phyloP scores from a whole-genome alignment of 2,888 invertebrate species.

The Palloptera scutellata region DNA sequence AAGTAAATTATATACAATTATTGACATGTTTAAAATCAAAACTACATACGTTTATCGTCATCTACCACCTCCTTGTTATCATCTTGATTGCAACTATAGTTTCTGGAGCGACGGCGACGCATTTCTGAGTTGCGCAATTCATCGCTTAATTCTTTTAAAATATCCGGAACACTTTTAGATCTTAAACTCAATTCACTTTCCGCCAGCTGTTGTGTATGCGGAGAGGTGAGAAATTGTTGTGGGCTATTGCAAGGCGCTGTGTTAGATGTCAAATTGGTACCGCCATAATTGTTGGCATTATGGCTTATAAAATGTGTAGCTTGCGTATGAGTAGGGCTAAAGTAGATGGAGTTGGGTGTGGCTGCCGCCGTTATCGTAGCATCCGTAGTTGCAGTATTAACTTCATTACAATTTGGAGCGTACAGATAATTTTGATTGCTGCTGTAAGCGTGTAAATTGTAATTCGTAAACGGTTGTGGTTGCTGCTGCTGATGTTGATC shows the following conservation, averaged over 20 bases:
- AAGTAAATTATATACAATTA: not conserved
- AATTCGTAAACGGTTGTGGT: conserved; percentile 60
- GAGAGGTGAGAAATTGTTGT: conserved; percentile 4
- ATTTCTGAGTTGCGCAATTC: conserved; percentile 69
- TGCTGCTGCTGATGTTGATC: conserved; percentile 41
- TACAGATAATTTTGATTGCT: conserved; percentile 64
- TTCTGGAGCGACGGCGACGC: conserved; percentile 64
- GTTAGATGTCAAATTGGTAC: not conserved
- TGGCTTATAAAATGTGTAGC: conserved; percentile 7
- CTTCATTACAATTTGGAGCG: conserved; percentile 43
- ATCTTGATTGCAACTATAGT: conserved; percentile 67
- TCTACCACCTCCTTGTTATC: conserved; percentile 29
- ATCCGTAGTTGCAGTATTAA: conserved; percentile 47
- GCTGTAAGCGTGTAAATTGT: conserved; percentile 4
- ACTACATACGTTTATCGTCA: conserved; percentile 5
- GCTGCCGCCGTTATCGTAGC: conserved; percentile 13
- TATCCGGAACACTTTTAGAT: conserved; percentile 76
- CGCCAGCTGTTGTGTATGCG: not conserved
- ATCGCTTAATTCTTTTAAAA: conserved; percentile 77
- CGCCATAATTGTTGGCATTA: conserved; percentile 30
- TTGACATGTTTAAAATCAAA: not conserved
- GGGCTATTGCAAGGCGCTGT: not conserved
- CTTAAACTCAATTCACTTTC: conserved; percentile 53
- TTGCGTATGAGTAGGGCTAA: conserved; percentile 38
- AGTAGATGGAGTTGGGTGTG: conserved; percentile 38